Evolutionary conservation across 2,888 invertebrate species (phyloP), one percentile per base, ranked within the genome.

Genomic region (Aphidoletes aphidimyza): DNA sequence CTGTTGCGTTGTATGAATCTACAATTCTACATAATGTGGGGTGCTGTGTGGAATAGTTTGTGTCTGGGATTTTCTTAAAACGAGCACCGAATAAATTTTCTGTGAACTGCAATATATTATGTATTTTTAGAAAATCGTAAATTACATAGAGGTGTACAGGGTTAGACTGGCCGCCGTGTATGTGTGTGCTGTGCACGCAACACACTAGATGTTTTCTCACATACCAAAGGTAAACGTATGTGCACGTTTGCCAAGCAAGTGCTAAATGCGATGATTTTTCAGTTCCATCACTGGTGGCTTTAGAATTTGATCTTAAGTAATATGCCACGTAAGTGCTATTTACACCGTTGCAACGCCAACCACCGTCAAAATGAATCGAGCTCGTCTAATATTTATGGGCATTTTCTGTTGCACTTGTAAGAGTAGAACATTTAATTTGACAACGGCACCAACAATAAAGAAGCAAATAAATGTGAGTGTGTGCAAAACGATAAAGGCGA

Each of bases 321-420:
- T 42, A 14, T 30, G 14, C 69, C 14, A 11, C 30, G 69, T 34
- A 69, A 54, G 5, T 2, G 54, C 8, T 3, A 54, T 22, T 54
- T 2, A n/a, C n/a, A n/a, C n/a, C n/a, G n/a, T n/a, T n/a, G n/a
- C n/a, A n/a, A n/a, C n/a, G n/a, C n/a, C n/a, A n/a, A n/a, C n/a
- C n/a, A n/a, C n/a, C 54, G 11, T 22, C 30, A 14, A 69, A 69
- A 69, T n/a, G 30, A 26, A 14, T 14, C 6, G 54, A 22, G 69
- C 34, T 69, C 1, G 69, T 69, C 69, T 69, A 69, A 69, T 69
- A 69, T 69, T 69, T 69, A 69, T 69, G 69, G 69, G 69, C 34
- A 34, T 69, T 69, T n/a, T 69, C 30, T 69, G 69, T 69, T 69
- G 69, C 69, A 69, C 69, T 69, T 69, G 69, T 69, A 69, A 69